Conservation (phyloP, 2,113 vertebrate species). For the Alligator mississippiensis region DNA sequence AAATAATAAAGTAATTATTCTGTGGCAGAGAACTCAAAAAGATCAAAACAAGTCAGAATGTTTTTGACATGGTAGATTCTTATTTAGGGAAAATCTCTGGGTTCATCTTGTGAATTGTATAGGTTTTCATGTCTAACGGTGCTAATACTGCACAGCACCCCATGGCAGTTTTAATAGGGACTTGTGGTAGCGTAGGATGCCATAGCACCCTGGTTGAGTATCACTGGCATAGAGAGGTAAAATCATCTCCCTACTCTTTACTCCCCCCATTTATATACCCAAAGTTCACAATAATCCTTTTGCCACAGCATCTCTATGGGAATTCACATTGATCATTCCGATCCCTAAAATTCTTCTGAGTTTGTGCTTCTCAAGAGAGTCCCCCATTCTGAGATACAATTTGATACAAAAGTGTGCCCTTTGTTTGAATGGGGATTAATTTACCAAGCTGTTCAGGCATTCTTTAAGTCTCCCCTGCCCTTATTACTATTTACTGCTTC, state of each 20-base stretch:
- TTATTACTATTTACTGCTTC: neutral
- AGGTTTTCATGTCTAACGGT: no score
- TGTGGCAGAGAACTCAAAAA: no score
- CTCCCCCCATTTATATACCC: rapidly evolving
- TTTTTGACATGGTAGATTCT: no score
- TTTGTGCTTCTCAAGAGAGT: neutral
- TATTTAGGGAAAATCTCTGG: no score
- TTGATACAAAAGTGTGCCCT: neutral
- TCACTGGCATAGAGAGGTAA: neutral
- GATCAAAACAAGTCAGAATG: no score
- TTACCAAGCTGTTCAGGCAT: neutral
- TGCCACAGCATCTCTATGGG: rapidly evolving
- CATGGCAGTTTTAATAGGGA: no score
- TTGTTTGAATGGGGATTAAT: neutral
- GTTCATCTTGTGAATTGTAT: no score
- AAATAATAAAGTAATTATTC: no score
- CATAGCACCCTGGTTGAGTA: no score
- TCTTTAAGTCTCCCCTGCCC: neutral
- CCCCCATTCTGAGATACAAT: neutral
- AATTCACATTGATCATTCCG: neutral
- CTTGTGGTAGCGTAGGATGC: no score
- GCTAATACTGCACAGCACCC: no score
- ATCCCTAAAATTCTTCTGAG: neutral
- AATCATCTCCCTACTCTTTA: neutral
- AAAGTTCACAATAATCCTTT: neutral